phyloP scores from a whole-genome alignment of 1,140 invertebrate genomes.

The Drosophila virilis region DNA sequence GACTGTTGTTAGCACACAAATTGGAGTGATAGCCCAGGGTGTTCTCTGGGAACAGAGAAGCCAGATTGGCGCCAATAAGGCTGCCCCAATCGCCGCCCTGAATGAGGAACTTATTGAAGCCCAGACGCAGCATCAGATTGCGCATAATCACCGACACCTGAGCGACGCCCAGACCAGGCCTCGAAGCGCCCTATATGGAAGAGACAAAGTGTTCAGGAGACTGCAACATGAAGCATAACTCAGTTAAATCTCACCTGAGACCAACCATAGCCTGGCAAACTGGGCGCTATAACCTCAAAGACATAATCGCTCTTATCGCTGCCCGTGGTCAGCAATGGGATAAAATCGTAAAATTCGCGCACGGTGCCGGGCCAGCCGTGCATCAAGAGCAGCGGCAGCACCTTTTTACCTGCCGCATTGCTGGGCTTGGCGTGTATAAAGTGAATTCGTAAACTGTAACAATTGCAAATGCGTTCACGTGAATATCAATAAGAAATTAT shows the following conservation, averaged over 20 bases:
- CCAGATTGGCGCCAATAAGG: conserved; percentile 86
- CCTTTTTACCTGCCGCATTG: conserved; percentile 84
- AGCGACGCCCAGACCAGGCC: conserved; percentile 87
- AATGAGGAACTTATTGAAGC: conserved; percentile 90
- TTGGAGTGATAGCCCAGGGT: conserved; percentile 87
- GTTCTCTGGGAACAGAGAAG: conserved; percentile 89
- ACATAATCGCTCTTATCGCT: conserved; percentile 87
- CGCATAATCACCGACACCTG: conserved; percentile 90
- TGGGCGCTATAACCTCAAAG: conserved; percentile 92
- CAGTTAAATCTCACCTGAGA: conserved; percentile 86
- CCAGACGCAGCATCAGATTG: conserved; percentile 93
- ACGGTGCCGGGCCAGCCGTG: conserved; percentile 97
- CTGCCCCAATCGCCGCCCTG: conserved; percentile 94
- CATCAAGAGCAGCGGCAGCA: conserved; percentile 90
- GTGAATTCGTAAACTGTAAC: conserved; percentile 89
- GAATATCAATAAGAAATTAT: background rate
- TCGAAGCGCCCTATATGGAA: conserved; percentile 84
- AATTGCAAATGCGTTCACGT: background rate
- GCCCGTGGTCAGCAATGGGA: conserved; percentile 88
- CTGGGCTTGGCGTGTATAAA: conserved; percentile 88
- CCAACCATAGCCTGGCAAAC: conserved; percentile 94
- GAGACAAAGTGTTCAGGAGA: background rate
- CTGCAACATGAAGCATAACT: background rate
- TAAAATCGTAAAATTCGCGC: conserved; percentile 93
- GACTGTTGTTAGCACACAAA: conserved; percentile 85